A percentile compares a stretch with the other conserved stretches of the same genome.
Evolutionary conservation across 2,888 invertebrate species (phyloP).

Genomic region (Drosophila limbata): DNA sequence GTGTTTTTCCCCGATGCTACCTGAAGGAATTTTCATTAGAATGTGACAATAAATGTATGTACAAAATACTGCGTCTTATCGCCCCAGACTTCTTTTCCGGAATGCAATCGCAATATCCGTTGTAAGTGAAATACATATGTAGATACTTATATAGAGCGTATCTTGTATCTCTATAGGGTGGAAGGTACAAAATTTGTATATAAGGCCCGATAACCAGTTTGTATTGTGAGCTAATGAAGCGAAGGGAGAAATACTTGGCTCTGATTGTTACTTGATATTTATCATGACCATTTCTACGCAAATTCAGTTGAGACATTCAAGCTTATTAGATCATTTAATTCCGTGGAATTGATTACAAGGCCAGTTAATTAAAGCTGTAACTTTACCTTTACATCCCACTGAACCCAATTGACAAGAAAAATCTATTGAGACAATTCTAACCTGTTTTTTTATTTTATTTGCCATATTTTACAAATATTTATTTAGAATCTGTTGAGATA

Average conservation of each 20-base stretch:
- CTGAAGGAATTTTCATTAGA: conserved; percentile 73
- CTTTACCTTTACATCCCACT: neutral
- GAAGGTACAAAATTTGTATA: conserved; percentile 1
- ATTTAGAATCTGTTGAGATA: too few species aligned
- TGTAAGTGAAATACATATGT: neutral
- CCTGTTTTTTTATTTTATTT: too few species aligned
- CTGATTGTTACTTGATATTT: conserved; percentile 27
- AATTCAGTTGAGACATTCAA: conserved; percentile 20
- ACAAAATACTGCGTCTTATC: conserved; percentile 61
- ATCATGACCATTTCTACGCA: conserved; percentile 37
- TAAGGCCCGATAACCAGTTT: conserved; percentile 41
- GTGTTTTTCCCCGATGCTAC: conserved; percentile 50
- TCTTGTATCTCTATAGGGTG: conserved; percentile 8
- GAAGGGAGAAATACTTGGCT: neutral
- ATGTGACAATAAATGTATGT: conserved; percentile 39
- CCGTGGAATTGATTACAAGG: neutral
- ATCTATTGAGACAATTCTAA: too few species aligned
- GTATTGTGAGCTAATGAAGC: neutral
- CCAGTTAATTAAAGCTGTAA: neutral
- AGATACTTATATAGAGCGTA: neutral
- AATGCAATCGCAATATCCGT: conserved; percentile 51
- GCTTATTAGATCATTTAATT: conserved; percentile 16
- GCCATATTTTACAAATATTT: too few species aligned
- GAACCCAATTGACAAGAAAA: neutral
- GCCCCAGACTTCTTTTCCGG: conserved; percentile 14